Evolutionary conservation across 2,888 invertebrate genomes (phyloP), one percentile per base, ranked within the genome.

Genomic region (Synanthedon myopaeformis): DNA sequence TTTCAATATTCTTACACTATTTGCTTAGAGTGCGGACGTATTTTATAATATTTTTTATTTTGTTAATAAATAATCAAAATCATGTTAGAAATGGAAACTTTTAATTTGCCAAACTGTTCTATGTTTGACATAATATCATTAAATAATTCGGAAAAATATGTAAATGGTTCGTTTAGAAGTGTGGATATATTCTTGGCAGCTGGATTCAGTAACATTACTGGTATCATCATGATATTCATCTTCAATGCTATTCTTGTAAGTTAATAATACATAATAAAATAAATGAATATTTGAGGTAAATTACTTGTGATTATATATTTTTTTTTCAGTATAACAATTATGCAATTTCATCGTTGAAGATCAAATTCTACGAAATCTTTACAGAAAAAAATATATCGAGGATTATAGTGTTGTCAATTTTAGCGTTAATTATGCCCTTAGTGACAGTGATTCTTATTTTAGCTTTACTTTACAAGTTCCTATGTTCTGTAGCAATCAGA

Each of bases 401-500:
- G 54, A 53, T 53, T 53, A 13, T 63, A 10, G 57, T 61, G 35
- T 55, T 76, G 51, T 6, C 61, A 28, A 52, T 66, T 23, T 54
- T 76, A 57, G 41, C 68, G 14, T 28, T 72, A 54, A 42, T 62
- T 35, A 51, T 68, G 48, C 76, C 78, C n/a, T 35, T 72, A 4
- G 23, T 73, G 23, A 42, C 60, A 51, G 51, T 61, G 6, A 55
- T 74, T 28, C 41, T 74, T 49, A 23, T 64, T 17, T 28, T 69
- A 55, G 71, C 70, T 8, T 61, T 66, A 17, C 19, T 66, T 12
- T 78, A 74, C 55, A 79, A 77, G 61, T 54, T 65, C 2, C 3
- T 74, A 13, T 78, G 78, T 65, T 71, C 62, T 12, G 56, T 72
- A n/a, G 56, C 70, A 3, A 76, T 78, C 41, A 70, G 62, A 56